phyloP scores from a whole-genome alignment of 1,140 invertebrate species.

The Pachyrhynchus sulphureomaculatus region DNA sequence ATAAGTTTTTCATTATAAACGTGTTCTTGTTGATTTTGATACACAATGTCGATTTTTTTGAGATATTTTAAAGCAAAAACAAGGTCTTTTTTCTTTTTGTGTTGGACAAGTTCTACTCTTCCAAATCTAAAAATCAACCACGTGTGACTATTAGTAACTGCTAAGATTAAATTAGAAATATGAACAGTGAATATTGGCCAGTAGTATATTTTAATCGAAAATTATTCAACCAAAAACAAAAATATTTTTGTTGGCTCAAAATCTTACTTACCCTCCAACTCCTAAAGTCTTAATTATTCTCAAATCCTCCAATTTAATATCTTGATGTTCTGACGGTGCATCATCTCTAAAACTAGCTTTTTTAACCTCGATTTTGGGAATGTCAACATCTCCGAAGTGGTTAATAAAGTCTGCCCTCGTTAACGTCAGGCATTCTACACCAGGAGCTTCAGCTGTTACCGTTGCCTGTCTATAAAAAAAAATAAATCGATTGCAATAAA shows the following conservation, averaged over 20 bases:
- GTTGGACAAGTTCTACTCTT: slow-evolving; percentile 76
- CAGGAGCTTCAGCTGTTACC: slow-evolving; percentile 81
- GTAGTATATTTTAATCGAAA: no score
- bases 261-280: slow-evolving; percentile 74
- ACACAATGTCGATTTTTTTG: slow-evolving; percentile 90
- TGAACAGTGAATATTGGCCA: background rate
- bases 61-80: slow-evolving; percentile 89
- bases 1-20: slow-evolving; percentile 91
- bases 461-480: slow-evolving; percentile 71
- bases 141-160: no score
- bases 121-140: slow-evolving; percentile 63
- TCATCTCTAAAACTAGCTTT: slow-evolving; percentile 43
- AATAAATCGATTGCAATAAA: no score
- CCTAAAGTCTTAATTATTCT: slow-evolving; percentile 83
- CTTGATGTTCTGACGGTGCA: slow-evolving; percentile 58
- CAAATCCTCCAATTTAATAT: slow-evolving; percentile 75
- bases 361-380: slow-evolving; percentile 29
- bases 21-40: slow-evolving; percentile 88
- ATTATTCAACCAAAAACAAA: no score
- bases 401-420: slow-evolving; percentile 66
- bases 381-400: slow-evolving; percentile 48
- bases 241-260: no score
- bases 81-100: slow-evolving; percentile 60
- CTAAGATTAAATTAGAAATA: background rate
- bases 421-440: slow-evolving; percentile 87